Base-by-base conservation (phyloP, 2,113 vertebrate genomes). In the Barbus barbus region DNA sequence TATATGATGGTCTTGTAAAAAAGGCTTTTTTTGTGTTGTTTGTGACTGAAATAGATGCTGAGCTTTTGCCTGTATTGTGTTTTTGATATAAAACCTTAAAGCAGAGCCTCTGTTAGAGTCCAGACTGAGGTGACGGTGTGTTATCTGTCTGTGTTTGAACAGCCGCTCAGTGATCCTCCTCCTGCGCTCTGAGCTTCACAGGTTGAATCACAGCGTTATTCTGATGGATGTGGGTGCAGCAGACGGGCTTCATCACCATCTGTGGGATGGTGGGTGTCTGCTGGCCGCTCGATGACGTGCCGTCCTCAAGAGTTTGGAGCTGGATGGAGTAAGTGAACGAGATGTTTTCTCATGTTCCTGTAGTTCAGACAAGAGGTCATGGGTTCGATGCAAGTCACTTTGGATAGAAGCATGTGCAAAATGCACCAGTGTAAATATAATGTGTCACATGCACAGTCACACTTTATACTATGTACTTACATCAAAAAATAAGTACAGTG, bases 121-220 rank as follows among this genome's bases (percentile, higher is more conserved):
- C 53, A n/a, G 53, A 53, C 51, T 8, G 51, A 56, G 6, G 6
- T 24, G 56, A 26, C 12, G 5, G 58, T 26, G 24, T 28, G 60
- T 60, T 60, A 60, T 60, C 58, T 11, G 58, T 60, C 58, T 60
- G 58, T 60, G 60, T 61, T 61, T 61, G 60, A 61, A 26, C 60
- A 61, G 60, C 6, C 51, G 5, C 16, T 51, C 48, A 20, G 4
- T 51, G n/a, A n/a, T n/a, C n/a, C n/a, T n/a, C n/a, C n/a, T n/a
- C n/a, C n/a, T n/a, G n/a, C 6, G 51, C 51, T 53, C 18, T 0
- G 16, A 53, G 51, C 51, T 53, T 7, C 18, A 22, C 18, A 8
- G 18, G n/a, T 24, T 60, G 9, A 24, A 11, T 58, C 56, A 58
- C 58, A 60, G 56, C 2, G 51, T 53, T 53, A 53, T 24, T 24